phyloP scores from a whole-genome alignment of 2,113 vertebrate genomes.

The Chaetodon trifascialis region DNA sequence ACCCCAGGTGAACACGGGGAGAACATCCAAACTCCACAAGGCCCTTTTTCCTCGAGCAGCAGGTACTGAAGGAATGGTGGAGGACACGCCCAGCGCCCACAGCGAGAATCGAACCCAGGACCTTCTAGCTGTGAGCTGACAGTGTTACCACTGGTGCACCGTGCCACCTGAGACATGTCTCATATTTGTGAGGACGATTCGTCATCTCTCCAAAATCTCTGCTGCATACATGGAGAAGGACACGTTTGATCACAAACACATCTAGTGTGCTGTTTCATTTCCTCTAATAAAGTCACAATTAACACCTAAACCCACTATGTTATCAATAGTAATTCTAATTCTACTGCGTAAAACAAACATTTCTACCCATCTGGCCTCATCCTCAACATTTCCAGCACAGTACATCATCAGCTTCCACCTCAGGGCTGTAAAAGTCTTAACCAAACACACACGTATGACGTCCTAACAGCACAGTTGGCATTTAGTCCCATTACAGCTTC shows the following conservation, averaged over 20 bases:
- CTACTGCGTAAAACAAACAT: conserved; percentile 4
- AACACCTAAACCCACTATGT: neutral
- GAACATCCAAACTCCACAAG: no score
- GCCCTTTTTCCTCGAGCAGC: no score
- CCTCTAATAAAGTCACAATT: neutral
- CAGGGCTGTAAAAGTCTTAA: conserved; percentile 49
- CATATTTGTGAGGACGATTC: neutral
- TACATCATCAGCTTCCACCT: conserved; percentile 42
- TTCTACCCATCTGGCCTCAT: neutral
- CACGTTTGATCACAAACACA: neutral
- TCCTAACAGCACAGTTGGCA: conserved; percentile 46
- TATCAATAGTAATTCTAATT: no score
- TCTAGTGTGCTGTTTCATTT: neutral
- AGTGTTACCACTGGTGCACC: no score
- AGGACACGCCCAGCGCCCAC: no score
- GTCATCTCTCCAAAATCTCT: neutral
- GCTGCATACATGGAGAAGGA: neutral
- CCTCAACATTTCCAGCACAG: conserved; percentile 10
- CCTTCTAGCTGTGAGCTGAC: no score
- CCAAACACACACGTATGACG: conserved; percentile 59
- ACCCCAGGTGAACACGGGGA: no score
- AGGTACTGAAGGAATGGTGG: no score
- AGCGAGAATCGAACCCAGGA: no score
- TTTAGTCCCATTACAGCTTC: conserved; percentile 41
- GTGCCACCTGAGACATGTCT: no score